These are phyloP conservation scores for Syrphus vitripennis DNA, from an alignment of 2,888 invertebrate genomes.

Conservation along the genomic window DNA sequence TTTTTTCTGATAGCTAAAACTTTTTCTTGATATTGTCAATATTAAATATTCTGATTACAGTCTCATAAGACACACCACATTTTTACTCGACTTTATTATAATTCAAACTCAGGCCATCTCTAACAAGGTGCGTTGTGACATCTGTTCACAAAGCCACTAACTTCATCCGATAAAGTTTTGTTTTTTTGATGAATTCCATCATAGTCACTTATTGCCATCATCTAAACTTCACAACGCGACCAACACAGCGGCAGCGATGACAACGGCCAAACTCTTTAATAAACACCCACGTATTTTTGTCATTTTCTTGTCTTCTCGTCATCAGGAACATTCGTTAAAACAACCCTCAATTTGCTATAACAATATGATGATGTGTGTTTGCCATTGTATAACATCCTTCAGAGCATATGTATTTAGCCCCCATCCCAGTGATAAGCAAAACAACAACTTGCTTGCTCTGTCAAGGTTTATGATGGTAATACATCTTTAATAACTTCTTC, in stretches of 20 bases:
- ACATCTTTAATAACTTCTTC: constrained; percentile 70
- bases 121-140: constrained; percentile 11
- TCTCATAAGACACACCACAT: constrained; percentile 41
- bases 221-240: neutral
- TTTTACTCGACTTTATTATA: constrained; percentile 61
- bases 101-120: neutral
- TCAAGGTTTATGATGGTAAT: constrained; percentile 65
- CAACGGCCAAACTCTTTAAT: constrained; percentile 50
- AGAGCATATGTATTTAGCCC: neutral
- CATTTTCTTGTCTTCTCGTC: constrained; percentile 36
- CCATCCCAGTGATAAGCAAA: neutral
- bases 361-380: constrained; percentile 49
- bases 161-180: constrained; percentile 48
- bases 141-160: constrained; percentile 44
- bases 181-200: constrained; percentile 44
- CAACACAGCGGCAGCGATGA: no score
- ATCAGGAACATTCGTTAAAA: neutral
- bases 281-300: constrained; percentile 63
- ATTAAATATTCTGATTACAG: neutral
- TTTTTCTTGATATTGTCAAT: neutral
- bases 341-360: constrained; percentile 28
- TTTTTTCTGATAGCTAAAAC: no score
- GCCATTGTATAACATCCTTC: neutral
- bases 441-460: constrained; percentile 13
- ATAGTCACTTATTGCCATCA: neutral